Evolutionary conservation across 53 echinoderm and acorn worm genomes (phyloP), one percentile per base, ranked within the genome.

Genomic region (Astropecten irregularis): DNA sequence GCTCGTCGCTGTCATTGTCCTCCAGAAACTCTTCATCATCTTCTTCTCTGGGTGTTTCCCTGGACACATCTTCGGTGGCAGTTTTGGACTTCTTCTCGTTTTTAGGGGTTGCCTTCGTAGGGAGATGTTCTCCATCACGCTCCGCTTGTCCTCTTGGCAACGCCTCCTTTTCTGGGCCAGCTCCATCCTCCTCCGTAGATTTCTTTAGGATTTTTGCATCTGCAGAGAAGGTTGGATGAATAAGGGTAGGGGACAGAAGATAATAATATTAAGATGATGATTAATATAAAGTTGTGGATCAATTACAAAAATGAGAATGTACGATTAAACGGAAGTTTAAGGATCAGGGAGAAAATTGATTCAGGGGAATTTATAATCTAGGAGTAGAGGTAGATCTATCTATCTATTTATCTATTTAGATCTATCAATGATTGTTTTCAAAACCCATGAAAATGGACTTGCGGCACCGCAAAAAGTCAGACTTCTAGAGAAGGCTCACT

Each of bases 11-110:
- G 27, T 62, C 62, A 32, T 63, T 65, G 4, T 88, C 82, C 26
- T 71, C 72, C 56, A 52, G 81, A 38, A 55, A 42, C 0, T 44
- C 66, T 36, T 62, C 77, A 7, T 85, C 89, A 25, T 68, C 83
- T 11, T 85, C 88, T 9, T 71, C 67, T 23, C 67, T 69, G 32
- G 65, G 59, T 3, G 49, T 44, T 28, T 8, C 42, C 23, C n/a
- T 4, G 10, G 39, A 29, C 23, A 61, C 56, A 8, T 85, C 39
- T 37, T 36, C 64, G 3, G 19, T 82, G 8, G 23, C 42, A n/a
- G 6, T 55, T 28, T 70, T 37, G 3, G 34, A 51, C 25, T 63
- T 63, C 32, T 60, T 51, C 57, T 33, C 18, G 6, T 60, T 11
- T 66, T 62, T 68, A 27, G 53, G 37, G n/a, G 61, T 77, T 25